Base-by-base conservation (phyloP, 2,797 vertebrate species). In the Tapera naevia region DNA sequence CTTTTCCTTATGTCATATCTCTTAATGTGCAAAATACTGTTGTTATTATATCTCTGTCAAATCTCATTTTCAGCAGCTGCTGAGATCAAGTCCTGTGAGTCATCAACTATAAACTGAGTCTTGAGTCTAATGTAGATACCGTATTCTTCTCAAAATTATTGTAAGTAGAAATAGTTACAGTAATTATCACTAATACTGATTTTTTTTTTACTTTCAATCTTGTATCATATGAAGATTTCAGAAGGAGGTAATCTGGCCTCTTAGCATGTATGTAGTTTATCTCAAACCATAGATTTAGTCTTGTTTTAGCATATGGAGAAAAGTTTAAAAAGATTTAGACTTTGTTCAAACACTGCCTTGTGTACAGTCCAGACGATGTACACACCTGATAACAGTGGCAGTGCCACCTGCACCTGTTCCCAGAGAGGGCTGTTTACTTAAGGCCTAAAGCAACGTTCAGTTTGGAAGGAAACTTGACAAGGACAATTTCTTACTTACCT, bases 341-440 rank as follows among this genome's bases (percentile, higher is more conserved):
- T 86, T 87, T 66, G 58, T 86, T 86, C 67, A 86, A 84, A 88
- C 58, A 60, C 19, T 56, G 39, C 62, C 35, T 48, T 84, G 62
- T 81, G 66, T 88, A 65, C 86, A 66, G 35, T 81, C 86, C 73
- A 73, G 81, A 41, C 48, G 81, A 72, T 14, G 37, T 43, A 18
- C 30, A 3, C 80, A 5, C 50, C 48, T 54, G 93, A 86, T 94
- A 89, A 73, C 1, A 64, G 28, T n/a, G 11, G 21, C 66, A 48
- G 70, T 19, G 24, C 62, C 93, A 88, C 1, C 14, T 96, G 93
- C 58, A 19, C 70, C 60, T 18, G 62, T 91, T 96, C 95, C 93
- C 93, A 86, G 58, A 35, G 64, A 74, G 57, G 46, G 54, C 66
- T 96, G 88, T 94, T 96, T 93, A 50, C 64, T 88, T 90, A 94